These are phyloP conservation scores for Penaeus indicus DNA, from an alignment of 1,140 invertebrate genomes.

Conservation along the genomic window DNA sequence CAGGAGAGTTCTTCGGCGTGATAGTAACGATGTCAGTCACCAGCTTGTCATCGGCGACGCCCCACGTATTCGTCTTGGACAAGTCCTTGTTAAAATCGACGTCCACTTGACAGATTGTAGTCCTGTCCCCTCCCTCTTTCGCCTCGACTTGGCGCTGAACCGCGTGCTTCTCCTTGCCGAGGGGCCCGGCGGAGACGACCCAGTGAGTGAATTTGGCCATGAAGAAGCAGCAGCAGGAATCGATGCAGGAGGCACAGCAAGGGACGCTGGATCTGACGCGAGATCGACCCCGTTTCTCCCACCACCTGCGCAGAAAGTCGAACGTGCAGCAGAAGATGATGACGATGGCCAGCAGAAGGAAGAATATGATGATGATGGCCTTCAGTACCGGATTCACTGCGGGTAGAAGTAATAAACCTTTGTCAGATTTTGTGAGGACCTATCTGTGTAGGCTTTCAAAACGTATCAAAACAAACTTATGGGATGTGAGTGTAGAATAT, in stretches of 20 bases:
- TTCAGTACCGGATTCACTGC: no score
- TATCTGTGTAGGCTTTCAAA: not conserved
- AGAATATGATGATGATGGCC: no score
- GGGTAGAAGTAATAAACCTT: not conserved
- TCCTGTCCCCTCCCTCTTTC: conserved; percentile 36
- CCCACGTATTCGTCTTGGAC: conserved; percentile 55
- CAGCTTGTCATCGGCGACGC: conserved; percentile 58
- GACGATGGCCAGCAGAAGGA: no score
- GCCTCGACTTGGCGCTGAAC: not conserved
- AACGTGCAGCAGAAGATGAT: no score
- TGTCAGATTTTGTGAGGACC: not conserved
- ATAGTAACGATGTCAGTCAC: conserved; percentile 62
- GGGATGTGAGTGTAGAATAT: not conserved
- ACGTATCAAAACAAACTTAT: not conserved
- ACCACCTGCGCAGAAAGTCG: no score
- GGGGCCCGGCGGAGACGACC: conserved; percentile 32
- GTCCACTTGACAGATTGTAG: conserved; percentile 57
- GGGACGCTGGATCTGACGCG: not conserved
- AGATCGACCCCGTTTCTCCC: not conserved
- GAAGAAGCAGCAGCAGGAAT: conserved; percentile 42
- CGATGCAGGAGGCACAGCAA: conserved; percentile 41
- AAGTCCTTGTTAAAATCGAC: conserved; percentile 43
- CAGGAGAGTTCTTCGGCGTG: conserved; percentile 59
- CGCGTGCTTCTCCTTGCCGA: conserved; percentile 10
- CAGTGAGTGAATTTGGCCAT: conserved; percentile 42